Evolutionary conservation across 2,888 invertebrate genomes (phyloP), one percentile per base, ranked within the genome.

Genomic region (Rhorus exstirpatorius): DNA sequence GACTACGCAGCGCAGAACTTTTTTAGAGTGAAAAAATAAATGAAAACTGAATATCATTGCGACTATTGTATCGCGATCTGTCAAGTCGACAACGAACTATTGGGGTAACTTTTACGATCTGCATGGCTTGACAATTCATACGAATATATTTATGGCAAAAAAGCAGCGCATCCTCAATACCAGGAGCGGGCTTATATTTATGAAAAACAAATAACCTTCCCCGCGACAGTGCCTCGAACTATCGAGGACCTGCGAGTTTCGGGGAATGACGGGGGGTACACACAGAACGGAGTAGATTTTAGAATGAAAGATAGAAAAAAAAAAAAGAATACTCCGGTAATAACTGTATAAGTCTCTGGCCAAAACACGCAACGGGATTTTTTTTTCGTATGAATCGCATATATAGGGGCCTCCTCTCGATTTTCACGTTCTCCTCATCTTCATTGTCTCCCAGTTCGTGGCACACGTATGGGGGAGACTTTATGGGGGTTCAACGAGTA

Each of bases 401-500:
- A 51, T 68, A 68, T 53, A 51, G 83, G 77, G 65, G 77, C 46
- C 68, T 79, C 63, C 51, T 67, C 77, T 61, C 61, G 31, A 55
- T 46, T 65, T 82, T 74, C 38, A 70, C 68, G 12, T 60, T 78
- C 53, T 75, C 55, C 12, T 55, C 58, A 26, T 35, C 19, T 24
- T 53, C 78, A 58, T 71, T 58, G 31, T 70, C 53, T 46, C 17
- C 24, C 49, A 17, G 12, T 19, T 44, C 49, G 82, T 71, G 58
- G 79, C 41, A 84, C 84, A 87, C 87, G 84, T 76, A n/a, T n/a
- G n/a, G 65, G 86, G 83, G 83, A 84, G 79, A 85, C 85, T 91
- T 91, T 90, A 91, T 90, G 90, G 90, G 91, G 90, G 88, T 79
- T 82, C 87, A 82, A 85, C 83, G 90, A 90, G 90, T 91, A 90